Base-by-base conservation (phyloP, 2,113 vertebrate species). In the Rhinolophus sinicus region DNA sequence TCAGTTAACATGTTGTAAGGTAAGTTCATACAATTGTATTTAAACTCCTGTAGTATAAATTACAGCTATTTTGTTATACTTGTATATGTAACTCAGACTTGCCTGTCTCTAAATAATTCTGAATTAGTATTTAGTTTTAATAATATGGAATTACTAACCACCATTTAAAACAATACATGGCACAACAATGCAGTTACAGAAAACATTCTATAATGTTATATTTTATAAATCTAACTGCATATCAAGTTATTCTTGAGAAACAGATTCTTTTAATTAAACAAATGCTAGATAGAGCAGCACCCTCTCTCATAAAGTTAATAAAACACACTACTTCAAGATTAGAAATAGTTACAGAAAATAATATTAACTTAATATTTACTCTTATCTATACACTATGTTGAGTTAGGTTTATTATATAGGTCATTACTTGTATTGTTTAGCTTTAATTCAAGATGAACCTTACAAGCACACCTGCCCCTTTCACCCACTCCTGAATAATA, bases 41-140 rank as follows among this genome's bases (percentile, higher is more conserved):
- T 93, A 82, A 83, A 75, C 58, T 75, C 62, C 72, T 35, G 33
- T 24, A 91, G 19, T 33, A 78, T 70, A 95, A 83, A 73, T 33
- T 72, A 15, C 3, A 92, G 67, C 18, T 90, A 21, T 81, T 96
- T 84, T 67, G 54, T 62, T 54, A 89, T 28, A 82, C 22, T 50
- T 50, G 47, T 54, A 54, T 54, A 40, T 82, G 5, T 64, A 93
- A 92, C 76, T 87, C 64, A 88, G 19, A 94, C 18, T 90, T 92
- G 58, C 58, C 19, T 84, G 5, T 67, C 26, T 33, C 35, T 92
- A 80, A 93, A 62, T 91, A 94, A 95, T 58, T 76, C 26, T 60
- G 8, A 97, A 70, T 82, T 93, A 82, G n/a, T 22, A 60, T 94
- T 90, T 80, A 67, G 52, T 93, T 88, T 86, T 58, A 95, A 93